phyloP scores from a whole-genome alignment of 2,888 invertebrate species.

The Cataglyphis rosenhaueri region DNA sequence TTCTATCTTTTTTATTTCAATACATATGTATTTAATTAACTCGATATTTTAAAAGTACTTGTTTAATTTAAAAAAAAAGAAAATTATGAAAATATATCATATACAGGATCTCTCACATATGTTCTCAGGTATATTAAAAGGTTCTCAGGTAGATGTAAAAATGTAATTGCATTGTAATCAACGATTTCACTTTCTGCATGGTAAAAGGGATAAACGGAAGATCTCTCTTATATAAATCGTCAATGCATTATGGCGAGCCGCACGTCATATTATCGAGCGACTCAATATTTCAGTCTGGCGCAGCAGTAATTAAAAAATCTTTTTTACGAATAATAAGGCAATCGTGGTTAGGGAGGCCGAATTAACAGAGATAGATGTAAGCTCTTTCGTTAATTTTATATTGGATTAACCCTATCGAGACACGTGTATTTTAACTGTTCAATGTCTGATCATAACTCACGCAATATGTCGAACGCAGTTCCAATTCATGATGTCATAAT shows the following conservation, averaged over 20 bases:
- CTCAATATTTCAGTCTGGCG: conserved; percentile 43
- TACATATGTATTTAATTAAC: conserved; percentile 12
- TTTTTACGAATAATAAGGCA: conserved; percentile 46
- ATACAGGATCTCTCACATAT: conserved; percentile 5
- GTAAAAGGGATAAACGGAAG: conserved; percentile 24
- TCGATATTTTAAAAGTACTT: neutral
- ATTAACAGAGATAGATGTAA: conserved; percentile 27
- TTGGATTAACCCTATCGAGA: conserved; percentile 24
- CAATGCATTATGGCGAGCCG: conserved; percentile 34
- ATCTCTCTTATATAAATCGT: conserved; percentile 23
- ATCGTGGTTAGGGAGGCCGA: conserved; percentile 3
- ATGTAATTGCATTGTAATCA: conserved; percentile 22
- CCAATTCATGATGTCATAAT: neutral
- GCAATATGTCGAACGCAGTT: neutral
- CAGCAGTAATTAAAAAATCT: conserved; percentile 47
- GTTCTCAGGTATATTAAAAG: conserved; percentile 9
- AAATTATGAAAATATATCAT: neutral
- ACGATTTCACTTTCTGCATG: conserved; percentile 23
- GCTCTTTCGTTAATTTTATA: conserved; percentile 25
- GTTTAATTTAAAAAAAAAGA: conserved; percentile 5
- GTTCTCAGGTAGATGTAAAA: conserved; percentile 26
- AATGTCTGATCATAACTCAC: conserved; percentile 11
- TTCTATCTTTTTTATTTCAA: neutral
- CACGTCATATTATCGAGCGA: conserved; percentile 22
- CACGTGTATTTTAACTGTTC: conserved; percentile 29